These are phyloP conservation scores for Oscarella lobularis DNA, from an alignment of 37 sponge, comb jelly and placozoan species.

Conservation along the genomic window DNA sequence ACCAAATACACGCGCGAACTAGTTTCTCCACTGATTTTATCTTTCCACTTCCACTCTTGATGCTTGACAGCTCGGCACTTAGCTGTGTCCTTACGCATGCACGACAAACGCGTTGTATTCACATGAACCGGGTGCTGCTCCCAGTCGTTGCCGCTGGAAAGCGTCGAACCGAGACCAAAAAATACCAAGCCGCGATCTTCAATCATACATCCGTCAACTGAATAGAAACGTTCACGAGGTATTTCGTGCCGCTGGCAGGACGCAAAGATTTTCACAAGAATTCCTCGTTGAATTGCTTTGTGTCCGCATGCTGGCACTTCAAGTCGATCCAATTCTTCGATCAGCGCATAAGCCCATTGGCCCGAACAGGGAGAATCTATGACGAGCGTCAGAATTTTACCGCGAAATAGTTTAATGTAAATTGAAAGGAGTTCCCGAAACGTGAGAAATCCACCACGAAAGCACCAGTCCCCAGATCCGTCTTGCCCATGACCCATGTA, in stretches of 20 bases:
- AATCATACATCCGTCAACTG: background rate
- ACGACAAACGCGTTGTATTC: background rate
- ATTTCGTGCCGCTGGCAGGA: background rate
- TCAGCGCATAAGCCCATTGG: background rate
- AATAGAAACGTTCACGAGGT: background rate
- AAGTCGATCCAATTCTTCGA: background rate
- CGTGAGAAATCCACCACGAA: conserved; percentile 5
- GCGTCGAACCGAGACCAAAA: background rate
- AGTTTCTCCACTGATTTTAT: background rate
- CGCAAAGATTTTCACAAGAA: background rate
- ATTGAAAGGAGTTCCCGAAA: background rate
- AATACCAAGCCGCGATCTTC: background rate
- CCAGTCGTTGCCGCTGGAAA: too few relatives aligned
- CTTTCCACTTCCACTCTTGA: background rate
- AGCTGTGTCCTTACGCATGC: background rate
- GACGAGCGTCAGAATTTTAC: background rate
- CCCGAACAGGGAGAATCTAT: background rate
- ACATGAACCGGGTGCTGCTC: background rate
- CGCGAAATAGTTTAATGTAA: background rate
- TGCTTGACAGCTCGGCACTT: background rate
- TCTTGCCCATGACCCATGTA: conserved; percentile 34
- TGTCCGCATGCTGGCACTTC: background rate
- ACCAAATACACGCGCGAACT: conserved; percentile 10
- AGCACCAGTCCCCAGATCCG: conserved; percentile 36
- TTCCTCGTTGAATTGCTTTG: background rate